Percentiles rank a stretch among this genome's conserved stretches.
Evolutionary conservation across 2,888 invertebrate species (phyloP).

Genomic region (Drosophila rellima): DNA sequence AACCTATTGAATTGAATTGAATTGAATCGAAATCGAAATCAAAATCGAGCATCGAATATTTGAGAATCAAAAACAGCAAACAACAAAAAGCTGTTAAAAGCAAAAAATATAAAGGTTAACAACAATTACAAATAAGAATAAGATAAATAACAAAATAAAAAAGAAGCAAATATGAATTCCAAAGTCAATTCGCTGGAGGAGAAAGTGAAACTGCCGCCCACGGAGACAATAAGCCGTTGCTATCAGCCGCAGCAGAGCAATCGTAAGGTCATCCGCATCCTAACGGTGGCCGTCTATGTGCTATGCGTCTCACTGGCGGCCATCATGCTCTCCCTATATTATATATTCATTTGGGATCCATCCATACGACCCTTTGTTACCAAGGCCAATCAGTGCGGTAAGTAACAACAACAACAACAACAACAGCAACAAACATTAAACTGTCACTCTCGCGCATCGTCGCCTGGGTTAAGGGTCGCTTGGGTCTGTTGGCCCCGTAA

Average conservation of each 20-base stretch:
- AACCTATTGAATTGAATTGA: conserved; percentile 1
- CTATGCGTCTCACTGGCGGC: conserved; percentile 97
- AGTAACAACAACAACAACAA: conserved; percentile 49
- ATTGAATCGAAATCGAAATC: conserved; percentile 17
- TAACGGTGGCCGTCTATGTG: conserved; percentile 97
- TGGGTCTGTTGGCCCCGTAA: background rate
- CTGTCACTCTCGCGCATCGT: background rate
- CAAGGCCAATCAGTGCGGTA: conserved; percentile 85
- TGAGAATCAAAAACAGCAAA: conserved; percentile 15
- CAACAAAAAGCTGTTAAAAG: background rate
- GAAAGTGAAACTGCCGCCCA: conserved; percentile 86
- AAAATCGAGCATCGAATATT: conserved; percentile 32
- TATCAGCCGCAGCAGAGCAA: conserved; percentile 90
- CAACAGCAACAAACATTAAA: background rate
- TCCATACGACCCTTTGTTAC: conserved; percentile 86
- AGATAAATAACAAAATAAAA: conserved; percentile 2
- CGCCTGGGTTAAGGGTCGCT: background rate
- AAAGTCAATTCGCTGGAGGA: conserved; percentile 85
- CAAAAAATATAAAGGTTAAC: conserved; percentile 4
- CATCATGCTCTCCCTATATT: conserved; percentile 96
- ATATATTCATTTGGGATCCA: conserved; percentile 97
- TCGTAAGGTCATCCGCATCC: conserved; percentile 92
- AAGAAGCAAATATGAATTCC: conserved; percentile 79
- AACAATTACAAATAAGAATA: background rate
- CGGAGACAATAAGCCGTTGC: conserved; percentile 85